Evolutionary conservation across 2,113 vertebrate genomes (phyloP).

Genomic region (Lipophrys pholis): DNA sequence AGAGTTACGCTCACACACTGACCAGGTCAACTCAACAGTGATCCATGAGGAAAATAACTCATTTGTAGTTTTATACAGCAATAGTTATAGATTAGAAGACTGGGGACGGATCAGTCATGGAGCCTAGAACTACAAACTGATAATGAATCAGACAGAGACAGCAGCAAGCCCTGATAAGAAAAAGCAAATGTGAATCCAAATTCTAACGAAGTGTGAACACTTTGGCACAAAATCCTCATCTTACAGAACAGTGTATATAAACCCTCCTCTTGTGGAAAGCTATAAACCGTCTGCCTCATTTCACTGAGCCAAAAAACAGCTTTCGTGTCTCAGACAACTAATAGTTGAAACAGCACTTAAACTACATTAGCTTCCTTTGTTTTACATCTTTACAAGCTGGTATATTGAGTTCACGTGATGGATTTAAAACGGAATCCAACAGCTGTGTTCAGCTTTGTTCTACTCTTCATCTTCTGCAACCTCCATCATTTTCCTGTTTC

Average conservation of each 20-base stretch:
- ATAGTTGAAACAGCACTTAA: background rate
- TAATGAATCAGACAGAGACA: background rate
- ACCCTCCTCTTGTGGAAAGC: background rate
- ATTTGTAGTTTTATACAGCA: background rate
- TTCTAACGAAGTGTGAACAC: background rate
- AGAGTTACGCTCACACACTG: conserved; percentile 21
- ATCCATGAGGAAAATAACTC: background rate
- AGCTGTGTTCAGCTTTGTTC: background rate
- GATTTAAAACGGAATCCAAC: background rate
- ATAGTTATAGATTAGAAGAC: too few species aligned
- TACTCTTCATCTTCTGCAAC: background rate
- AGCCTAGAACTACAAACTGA: too few species aligned
- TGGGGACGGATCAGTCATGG: too few species aligned
- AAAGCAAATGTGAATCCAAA: background rate
- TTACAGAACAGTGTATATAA: background rate
- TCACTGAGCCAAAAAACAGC: background rate
- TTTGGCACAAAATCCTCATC: background rate
- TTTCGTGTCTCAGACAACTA: background rate
- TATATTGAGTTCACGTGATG: background rate
- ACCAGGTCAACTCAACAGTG: background rate
- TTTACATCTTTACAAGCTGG: background rate
- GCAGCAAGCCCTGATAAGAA: conserved; percentile 3
- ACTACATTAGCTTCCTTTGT: background rate
- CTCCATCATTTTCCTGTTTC: conserved; percentile 18
- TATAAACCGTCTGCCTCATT: background rate